These are phyloP conservation scores for Hemiscyllium ocellatum DNA, from an alignment of 2,113 vertebrate genomes.

Conservation along the genomic window DNA sequence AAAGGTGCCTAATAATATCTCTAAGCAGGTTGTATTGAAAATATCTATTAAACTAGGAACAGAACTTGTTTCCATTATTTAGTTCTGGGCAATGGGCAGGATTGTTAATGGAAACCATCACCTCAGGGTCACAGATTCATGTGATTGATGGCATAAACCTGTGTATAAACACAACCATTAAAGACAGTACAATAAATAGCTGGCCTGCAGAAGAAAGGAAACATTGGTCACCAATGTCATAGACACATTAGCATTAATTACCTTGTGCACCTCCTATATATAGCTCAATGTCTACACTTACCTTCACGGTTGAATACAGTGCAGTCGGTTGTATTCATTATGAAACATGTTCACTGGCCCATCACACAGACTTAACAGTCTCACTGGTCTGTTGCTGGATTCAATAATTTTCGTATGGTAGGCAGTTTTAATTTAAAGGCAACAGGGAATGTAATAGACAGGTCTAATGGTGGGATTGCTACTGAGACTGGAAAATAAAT, in stretches of 20 bases:
- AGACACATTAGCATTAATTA: slow-evolving; percentile 4
- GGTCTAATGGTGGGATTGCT: not conserved
- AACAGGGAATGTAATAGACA: not conserved
- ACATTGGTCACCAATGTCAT: not conserved
- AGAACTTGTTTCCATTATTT: not conserved
- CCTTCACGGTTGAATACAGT: slow-evolving; percentile 30
- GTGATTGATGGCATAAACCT: not conserved
- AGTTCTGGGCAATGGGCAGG: not conserved
- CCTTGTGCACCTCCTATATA: slow-evolving; percentile 1
- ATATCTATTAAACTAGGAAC: not conserved
- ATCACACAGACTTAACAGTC: slow-evolving; percentile 13
- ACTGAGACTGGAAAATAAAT: not conserved
- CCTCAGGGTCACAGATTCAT: not conserved
- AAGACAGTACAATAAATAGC: slow-evolving; percentile 49
- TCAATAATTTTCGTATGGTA: slow-evolving; percentile 3
- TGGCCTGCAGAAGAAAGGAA: slow-evolving; percentile 49
- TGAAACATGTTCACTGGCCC: not conserved
- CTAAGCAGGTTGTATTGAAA: no score
- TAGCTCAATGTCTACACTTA: not conserved
- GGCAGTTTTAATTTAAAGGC: slow-evolving; percentile 34
- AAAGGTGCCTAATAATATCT: no score
- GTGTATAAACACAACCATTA: slow-evolving; percentile 42
- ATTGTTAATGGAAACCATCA: not conserved
- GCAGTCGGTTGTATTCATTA: not conserved
- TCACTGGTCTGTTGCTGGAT: slow-evolving; percentile 22